A percentile compares a stretch with the other conserved stretches of the same genome.
Evolutionary conservation across 2,797 vertebrate species (phyloP).

Genomic region (Sitta carolinensis): DNA sequence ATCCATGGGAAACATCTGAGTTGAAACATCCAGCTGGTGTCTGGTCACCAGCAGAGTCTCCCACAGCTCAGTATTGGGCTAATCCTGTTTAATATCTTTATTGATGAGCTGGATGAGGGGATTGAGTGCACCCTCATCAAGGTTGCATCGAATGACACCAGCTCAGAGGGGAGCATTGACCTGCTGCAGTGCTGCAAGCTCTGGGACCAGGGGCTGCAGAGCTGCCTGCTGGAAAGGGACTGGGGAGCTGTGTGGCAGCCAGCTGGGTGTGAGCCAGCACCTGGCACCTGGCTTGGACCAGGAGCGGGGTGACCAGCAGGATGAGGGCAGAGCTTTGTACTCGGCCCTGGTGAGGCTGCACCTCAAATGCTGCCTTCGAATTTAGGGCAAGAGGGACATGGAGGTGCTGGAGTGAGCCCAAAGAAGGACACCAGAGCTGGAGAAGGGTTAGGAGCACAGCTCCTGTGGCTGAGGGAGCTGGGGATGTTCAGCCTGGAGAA

Average conservation of each 20-base stretch:
- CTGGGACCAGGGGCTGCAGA: background rate
- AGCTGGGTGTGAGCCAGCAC: background rate
- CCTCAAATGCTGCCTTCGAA: background rate
- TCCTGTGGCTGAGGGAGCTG: background rate
- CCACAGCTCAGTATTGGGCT: background rate
- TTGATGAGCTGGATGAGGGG: background rate
- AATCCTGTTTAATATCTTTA: background rate
- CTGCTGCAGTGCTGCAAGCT: background rate
- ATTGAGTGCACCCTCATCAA: background rate
- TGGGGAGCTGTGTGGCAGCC: background rate
- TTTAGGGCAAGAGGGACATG: background rate
- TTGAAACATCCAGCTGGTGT: background rate
- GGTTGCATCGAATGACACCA: background rate
- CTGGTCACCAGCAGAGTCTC: background rate
- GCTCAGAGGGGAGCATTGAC: background rate
- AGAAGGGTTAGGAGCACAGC: background rate
- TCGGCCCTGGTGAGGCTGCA: accelerated
- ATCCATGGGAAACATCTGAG: background rate
- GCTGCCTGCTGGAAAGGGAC: background rate
- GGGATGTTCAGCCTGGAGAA: background rate
- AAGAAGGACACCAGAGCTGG: background rate
- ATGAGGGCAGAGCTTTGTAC: background rate
- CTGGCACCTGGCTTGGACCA: too few species aligned
- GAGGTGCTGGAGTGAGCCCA: background rate
- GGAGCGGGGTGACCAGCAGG: background rate